Conservation (phyloP, 2,888 invertebrate species). For the Maniola hyperantus region DNA sequence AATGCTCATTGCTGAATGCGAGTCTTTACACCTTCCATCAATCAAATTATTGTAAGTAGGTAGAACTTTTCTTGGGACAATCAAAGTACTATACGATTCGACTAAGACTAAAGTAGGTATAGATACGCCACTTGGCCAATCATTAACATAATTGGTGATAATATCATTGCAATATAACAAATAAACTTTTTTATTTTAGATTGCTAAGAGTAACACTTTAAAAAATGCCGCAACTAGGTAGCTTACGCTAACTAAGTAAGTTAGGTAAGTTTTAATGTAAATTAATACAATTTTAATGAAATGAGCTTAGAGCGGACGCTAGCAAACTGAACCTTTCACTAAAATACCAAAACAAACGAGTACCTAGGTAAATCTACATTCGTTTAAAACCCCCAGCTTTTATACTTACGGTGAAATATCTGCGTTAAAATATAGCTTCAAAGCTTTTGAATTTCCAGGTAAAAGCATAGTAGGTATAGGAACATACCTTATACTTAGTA, state of each 20-base stretch:
- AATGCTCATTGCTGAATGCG: too few species aligned
- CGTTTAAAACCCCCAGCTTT: slow-evolving; percentile 17
- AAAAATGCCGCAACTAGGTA: not conserved
- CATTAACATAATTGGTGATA: too few species aligned
- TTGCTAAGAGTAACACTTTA: not conserved
- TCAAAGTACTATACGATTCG: too few species aligned
- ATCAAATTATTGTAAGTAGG: too few species aligned
- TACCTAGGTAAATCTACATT: slow-evolving; percentile 8
- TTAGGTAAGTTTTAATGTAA: slow-evolving; percentile 1
- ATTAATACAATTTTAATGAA: slow-evolving; percentile 16
- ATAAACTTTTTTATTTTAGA: too few species aligned
- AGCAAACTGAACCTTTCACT: slow-evolving; percentile 2
- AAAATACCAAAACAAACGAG: slow-evolving; percentile 15
- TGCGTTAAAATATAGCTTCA: slow-evolving; percentile 14
- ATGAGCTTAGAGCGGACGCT: slow-evolving; percentile 6
- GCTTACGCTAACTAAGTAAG: not conserved
- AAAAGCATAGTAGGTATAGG: slow-evolving; percentile 1
- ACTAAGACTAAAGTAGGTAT: too few species aligned
- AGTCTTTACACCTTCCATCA: too few species aligned
- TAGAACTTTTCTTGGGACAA: too few species aligned
- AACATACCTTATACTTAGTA: not conserved
- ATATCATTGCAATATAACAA: too few species aligned
- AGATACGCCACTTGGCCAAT: too few species aligned
- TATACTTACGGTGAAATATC: slow-evolving; percentile 9
- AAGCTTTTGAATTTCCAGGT: slow-evolving; percentile 21